A percentile compares a stretch with the other conserved stretches of the same genome.
phyloP scores from a whole-genome alignment of 2,797 vertebrate genomes.

The Denticeps clupeoides region DNA sequence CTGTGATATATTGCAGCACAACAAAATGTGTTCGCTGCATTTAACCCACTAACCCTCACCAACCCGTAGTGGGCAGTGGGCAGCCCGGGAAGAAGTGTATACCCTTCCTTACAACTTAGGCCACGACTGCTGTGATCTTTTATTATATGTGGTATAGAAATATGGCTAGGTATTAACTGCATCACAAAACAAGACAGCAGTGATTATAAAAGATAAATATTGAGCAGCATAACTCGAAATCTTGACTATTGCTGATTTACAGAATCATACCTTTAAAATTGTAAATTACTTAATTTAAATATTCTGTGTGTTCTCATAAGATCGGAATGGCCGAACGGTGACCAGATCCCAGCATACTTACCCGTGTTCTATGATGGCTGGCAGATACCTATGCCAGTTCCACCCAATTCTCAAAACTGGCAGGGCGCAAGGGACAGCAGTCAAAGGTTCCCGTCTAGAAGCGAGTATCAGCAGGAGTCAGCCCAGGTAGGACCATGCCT shows the following conservation, averaged over 20 bases:
- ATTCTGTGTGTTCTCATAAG: slow-evolving; percentile 40
- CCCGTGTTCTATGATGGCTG: slow-evolving; percentile 69
- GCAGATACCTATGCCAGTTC: slow-evolving; percentile 35
- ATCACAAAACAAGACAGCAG: not conserved
- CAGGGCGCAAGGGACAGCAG: slow-evolving; percentile 18
- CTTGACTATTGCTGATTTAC: too few species aligned
- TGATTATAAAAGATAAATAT: too few species aligned
- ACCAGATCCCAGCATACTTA: slow-evolving; percentile 48
- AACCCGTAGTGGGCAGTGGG: too few species aligned
- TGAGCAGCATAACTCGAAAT: too few species aligned
- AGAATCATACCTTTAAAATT: too few species aligned
- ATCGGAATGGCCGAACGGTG: slow-evolving; percentile 44
- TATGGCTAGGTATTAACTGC: not conserved
- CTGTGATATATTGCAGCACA: too few species aligned
- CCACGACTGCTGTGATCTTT: too few species aligned
- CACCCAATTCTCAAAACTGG: not conserved
- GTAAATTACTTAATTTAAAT: too few species aligned
- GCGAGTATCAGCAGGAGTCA: slow-evolving; percentile 5
- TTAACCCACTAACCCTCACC: too few species aligned
- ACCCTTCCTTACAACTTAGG: too few species aligned
- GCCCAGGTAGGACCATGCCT: slow-evolving; percentile 29
- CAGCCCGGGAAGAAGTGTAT: too few species aligned
- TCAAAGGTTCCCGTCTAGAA: slow-evolving; percentile 11
- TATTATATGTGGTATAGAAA: not conserved
- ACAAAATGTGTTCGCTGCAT: too few species aligned